Conservation (phyloP, 2,888 invertebrate genomes). For the Agrotis clavis region DNA sequence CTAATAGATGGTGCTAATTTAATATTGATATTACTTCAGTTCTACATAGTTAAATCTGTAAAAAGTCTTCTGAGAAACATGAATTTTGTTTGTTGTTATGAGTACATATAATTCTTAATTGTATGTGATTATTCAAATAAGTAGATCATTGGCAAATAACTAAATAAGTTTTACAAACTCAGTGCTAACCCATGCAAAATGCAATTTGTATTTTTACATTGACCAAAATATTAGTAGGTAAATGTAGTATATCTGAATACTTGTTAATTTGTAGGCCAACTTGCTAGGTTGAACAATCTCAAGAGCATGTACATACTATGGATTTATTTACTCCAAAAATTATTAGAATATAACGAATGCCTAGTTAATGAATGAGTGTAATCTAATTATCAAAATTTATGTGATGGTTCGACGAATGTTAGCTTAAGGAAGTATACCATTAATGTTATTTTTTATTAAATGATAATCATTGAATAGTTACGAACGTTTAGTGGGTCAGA, state of each 20-base stretch:
- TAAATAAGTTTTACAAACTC: conserved; percentile 1
- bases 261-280: conserved; percentile 38
- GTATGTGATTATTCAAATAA: conserved; percentile 19
- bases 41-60: conserved; percentile 8
- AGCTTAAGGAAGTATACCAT: conserved; percentile 82
- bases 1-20: conserved; percentile 53
- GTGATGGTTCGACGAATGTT: conserved; percentile 66
- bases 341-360: conserved; percentile 68
- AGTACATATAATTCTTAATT: conserved; percentile 41
- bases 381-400: conserved; percentile 69
- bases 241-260: conserved; percentile 7
- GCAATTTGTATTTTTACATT: conserved; percentile 19
- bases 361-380: conserved; percentile 68
- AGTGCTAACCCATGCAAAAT: conserved; percentile 8
- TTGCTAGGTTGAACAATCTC: conserved; percentile 83
- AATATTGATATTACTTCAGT: conserved; percentile 41
- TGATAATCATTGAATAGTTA: conserved; percentile 63
- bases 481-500: conserved; percentile 48
- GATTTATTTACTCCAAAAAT: conserved; percentile 88
- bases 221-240: conserved; percentile 33
- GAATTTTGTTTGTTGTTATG: conserved; percentile 25
- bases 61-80: conserved; percentile 10
- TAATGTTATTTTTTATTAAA: conserved; percentile 77
- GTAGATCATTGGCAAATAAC: conserved; percentile 10
- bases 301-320: conserved; percentile 82